phyloP scores from a whole-genome alignment of 1,140 invertebrate species.

The Vollenhovia emeryi region DNA sequence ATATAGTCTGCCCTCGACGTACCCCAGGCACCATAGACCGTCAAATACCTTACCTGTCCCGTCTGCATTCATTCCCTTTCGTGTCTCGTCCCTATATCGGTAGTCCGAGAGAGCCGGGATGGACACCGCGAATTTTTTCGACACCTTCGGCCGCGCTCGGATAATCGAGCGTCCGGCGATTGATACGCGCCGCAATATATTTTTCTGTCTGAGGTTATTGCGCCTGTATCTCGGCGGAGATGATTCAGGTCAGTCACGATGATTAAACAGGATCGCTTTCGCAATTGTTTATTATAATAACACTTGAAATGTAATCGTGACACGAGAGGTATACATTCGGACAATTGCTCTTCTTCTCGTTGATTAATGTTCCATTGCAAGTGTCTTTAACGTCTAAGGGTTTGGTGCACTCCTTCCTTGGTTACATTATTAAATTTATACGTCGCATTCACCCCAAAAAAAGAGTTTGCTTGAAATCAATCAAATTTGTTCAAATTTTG shows the following conservation, averaged over 20 bases:
- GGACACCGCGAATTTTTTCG: constrained; percentile 78
- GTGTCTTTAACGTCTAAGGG: background rate
- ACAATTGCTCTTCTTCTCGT: background rate
- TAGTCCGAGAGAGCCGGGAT: constrained; percentile 57
- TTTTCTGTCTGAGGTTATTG: constrained; percentile 35
- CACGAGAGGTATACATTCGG: background rate
- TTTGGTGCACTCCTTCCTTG: background rate
- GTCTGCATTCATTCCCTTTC: constrained; percentile 74
- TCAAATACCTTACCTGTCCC: constrained; percentile 82
- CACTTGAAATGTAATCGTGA: background rate
- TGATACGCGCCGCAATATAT: constrained; percentile 56
- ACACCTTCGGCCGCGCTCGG: constrained; percentile 66
- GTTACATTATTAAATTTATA: background rate
- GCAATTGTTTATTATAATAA: background rate
- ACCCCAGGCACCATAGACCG: constrained; percentile 72
- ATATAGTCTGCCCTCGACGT: constrained; percentile 81
- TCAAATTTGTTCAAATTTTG: too few relatives aligned
- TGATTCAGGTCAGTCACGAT: background rate
- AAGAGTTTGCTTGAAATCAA: too few relatives aligned
- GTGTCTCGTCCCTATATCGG: constrained; percentile 69
- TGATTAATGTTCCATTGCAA: background rate
- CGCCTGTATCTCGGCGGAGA: background rate
- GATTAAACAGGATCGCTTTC: background rate
- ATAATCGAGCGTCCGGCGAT: constrained; percentile 54
- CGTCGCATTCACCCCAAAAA: too few relatives aligned